A percentile compares a stretch with the other conserved stretches of the same genome.
These are phyloP conservation scores for Geococcyx californianus DNA, from an alignment of 2,113 vertebrate genomes.

Conservation along the genomic window DNA sequence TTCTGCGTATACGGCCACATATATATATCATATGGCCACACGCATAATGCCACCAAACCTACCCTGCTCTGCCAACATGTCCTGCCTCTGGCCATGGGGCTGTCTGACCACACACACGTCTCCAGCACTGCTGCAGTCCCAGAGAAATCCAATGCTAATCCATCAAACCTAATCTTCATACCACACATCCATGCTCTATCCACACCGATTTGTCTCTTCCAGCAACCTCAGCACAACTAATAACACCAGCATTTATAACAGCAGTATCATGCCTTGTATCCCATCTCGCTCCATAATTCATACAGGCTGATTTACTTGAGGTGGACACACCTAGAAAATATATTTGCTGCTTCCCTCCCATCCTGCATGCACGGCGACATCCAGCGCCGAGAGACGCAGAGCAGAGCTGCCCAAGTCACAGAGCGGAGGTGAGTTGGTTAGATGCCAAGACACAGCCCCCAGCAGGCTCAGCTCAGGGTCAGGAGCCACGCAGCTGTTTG, in stretches of 20 bases:
- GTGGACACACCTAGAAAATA: not conserved
- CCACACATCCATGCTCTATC: not conserved
- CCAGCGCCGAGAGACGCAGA: not conserved
- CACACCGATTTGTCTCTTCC: conserved; percentile 27
- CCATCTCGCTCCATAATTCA: conserved; percentile 9
- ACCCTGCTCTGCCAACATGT: rapidly evolving
- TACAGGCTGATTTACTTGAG: not conserved
- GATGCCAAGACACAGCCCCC: not conserved
- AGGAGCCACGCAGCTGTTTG: not conserved
- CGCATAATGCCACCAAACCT: rapidly evolving
- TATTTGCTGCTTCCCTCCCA: not conserved
- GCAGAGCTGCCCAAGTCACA: not conserved
- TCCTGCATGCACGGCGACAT: not conserved
- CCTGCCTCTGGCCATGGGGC: not conserved
- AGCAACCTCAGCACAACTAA: not conserved
- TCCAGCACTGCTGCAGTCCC: not conserved
- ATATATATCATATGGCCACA: not conserved
- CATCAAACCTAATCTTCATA: conserved; percentile 53
- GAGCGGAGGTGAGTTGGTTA: not conserved
- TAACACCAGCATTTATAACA: not conserved
- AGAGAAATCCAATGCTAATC: not conserved
- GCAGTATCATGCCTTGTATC: not conserved
- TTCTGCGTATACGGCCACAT: not conserved
- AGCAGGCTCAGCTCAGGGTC: not conserved
- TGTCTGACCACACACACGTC: not conserved